phyloP scores from a whole-genome alignment of 1,140 invertebrate species.

The Hylaeus volcanicus region DNA sequence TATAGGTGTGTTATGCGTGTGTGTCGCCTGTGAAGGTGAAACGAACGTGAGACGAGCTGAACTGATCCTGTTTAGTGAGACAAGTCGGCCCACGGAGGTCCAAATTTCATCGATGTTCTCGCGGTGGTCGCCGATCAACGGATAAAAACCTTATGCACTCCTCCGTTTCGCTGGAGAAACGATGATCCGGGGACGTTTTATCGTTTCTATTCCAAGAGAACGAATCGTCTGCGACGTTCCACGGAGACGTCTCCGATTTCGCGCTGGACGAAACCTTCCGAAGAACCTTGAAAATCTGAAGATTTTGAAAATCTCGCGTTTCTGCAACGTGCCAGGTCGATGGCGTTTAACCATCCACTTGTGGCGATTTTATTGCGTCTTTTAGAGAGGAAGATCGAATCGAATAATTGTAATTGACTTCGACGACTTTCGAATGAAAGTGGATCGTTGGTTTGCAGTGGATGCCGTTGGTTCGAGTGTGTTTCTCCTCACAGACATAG shows the following conservation, averaged over 20 bases:
- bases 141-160: slow-evolving; percentile 40
- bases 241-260: no score
- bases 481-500: no score
- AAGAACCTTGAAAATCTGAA: no score
- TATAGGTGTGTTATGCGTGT: background rate
- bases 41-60: slow-evolving; percentile 56
- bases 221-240: no score
- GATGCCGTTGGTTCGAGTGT: no score
- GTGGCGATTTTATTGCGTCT: no score
- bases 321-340: no score
- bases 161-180: slow-evolving; percentile 32
- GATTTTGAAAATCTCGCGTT: background rate
- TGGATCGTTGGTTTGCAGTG: no score
- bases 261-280: background rate
- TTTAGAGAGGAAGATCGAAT: no score
- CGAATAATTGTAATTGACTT: no score
- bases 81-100: slow-evolving; percentile 4
- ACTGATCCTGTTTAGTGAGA: slow-evolving; percentile 39
- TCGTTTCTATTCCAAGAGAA: background rate
- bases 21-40: slow-evolving; percentile 23
- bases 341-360: no score
- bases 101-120: slow-evolving; percentile 36
- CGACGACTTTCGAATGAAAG: no score
- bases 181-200: slow-evolving; percentile 48
- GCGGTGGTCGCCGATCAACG: slow-evolving; percentile 31